Conservation (phyloP, 1,140 invertebrate species). For the Metopolophium dirhodum region DNA sequence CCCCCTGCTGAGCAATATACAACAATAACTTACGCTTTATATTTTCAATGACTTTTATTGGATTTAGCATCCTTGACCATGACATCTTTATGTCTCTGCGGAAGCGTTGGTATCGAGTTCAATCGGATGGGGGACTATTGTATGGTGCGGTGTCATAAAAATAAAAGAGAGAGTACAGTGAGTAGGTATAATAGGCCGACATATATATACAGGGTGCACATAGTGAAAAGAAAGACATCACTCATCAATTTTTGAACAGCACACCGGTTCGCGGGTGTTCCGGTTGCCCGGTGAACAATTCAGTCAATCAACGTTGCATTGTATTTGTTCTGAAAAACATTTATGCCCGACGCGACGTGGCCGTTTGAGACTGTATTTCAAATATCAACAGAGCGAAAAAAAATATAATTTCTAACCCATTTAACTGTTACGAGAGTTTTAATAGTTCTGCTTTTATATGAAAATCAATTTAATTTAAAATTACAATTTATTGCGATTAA, state of each 20-base stretch:
- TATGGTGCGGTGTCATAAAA: slow-evolving; percentile 26
- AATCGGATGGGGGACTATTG: slow-evolving; percentile 35
- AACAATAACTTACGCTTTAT: slow-evolving; percentile 39
- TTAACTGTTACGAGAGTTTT: background rate
- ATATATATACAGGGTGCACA: slow-evolving; percentile 7
- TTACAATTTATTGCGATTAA: background rate
- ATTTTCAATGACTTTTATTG: slow-evolving; percentile 48
- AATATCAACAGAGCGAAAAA: background rate
- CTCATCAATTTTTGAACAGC: slow-evolving; percentile 22
- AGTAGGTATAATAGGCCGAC: slow-evolving; percentile 2
- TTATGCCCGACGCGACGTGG: background rate
- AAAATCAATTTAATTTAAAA: background rate
- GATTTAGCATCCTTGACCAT: slow-evolving; percentile 46
- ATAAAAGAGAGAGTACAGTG: background rate
- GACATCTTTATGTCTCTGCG: slow-evolving; percentile 50
- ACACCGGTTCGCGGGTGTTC: slow-evolving; percentile 13
- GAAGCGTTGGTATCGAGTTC: slow-evolving; percentile 32
- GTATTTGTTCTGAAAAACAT: slow-evolving; percentile 25
- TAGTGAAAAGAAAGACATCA: slow-evolving; percentile 26
- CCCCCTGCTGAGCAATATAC: background rate
- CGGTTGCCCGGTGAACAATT: slow-evolving; percentile 36
- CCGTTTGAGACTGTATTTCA: background rate
- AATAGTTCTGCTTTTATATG: slow-evolving; percentile 17
- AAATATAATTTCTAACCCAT: slow-evolving; percentile 36
- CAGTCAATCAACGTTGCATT: slow-evolving; percentile 46